These are phyloP conservation scores for Hylyphantes graminicola DNA, from an alignment of 1,140 invertebrate genomes.

Conservation along the genomic window DNA sequence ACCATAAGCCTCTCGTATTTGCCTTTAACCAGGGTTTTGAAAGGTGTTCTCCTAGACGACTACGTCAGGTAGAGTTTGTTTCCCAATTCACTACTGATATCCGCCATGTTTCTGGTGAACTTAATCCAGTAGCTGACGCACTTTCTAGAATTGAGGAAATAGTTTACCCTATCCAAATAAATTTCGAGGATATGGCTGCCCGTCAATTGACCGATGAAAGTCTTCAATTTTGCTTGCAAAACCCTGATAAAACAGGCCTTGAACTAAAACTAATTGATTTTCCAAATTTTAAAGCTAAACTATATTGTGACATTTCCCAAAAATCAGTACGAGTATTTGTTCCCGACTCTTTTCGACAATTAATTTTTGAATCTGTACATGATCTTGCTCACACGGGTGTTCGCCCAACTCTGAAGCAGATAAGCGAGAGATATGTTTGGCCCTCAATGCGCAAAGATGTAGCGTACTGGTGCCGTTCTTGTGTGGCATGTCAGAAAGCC, in stretches of 20 bases:
- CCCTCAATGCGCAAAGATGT: not conserved
- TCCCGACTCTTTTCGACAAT: too few relatives aligned
- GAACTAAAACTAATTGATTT: not conserved
- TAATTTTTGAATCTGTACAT: too few relatives aligned
- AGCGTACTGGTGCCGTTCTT: not conserved
- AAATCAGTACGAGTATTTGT: not conserved
- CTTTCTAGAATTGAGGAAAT: slow-evolving; percentile 24
- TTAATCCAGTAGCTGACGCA: slow-evolving; percentile 63
- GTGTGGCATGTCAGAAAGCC: not conserved
- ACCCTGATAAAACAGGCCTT: not conserved
- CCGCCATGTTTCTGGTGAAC: slow-evolving; percentile 64
- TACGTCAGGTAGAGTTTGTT: slow-evolving; percentile 66
- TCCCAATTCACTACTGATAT: slow-evolving; percentile 67
- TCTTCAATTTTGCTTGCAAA: not conserved
- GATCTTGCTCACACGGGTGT: too few relatives aligned
- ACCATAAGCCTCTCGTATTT: slow-evolving; percentile 34
- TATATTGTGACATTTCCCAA: not conserved
- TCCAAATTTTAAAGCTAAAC: too few relatives aligned
- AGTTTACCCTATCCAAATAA: not conserved
- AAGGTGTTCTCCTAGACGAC: not conserved
- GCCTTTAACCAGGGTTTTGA: not conserved
- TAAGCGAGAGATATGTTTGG: not conserved
- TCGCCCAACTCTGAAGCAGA: too few relatives aligned
- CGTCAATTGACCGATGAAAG: not conserved
- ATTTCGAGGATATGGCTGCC: not conserved